Percentiles rank a stretch among this genome's conserved stretches.
These are phyloP conservation scores for Bos javanicus DNA, from an alignment of 2,113 vertebrate genomes.

Conservation along the genomic window DNA sequence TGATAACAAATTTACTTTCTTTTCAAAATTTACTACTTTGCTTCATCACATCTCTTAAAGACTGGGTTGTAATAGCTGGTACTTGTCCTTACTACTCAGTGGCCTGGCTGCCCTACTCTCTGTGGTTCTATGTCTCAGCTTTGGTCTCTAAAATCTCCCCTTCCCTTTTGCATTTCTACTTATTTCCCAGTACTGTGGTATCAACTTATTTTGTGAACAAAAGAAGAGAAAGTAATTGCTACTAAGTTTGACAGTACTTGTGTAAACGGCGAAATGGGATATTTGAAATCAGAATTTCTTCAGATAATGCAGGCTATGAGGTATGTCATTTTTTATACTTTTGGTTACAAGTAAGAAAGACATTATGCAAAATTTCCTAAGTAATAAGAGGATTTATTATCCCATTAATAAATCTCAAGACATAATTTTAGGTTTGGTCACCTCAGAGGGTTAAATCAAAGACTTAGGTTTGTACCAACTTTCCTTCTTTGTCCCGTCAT, in stretches of 20 bases:
- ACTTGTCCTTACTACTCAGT: not conserved
- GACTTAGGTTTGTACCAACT: not conserved
- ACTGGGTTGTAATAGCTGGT: not conserved
- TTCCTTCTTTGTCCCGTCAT: not conserved
- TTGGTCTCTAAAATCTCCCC: not conserved
- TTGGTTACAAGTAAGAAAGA: not conserved
- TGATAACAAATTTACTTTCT: not conserved
- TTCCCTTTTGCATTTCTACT: not conserved
- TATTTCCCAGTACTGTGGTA: not conserved
- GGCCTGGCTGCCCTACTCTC: not conserved
- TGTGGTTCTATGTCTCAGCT: not conserved
- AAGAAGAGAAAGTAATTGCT: not conserved
- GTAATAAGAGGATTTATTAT: not conserved
- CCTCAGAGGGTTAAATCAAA: not conserved
- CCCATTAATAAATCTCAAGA: not conserved
- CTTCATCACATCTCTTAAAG: not conserved
- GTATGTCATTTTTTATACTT: not conserved
- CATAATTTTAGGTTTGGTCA: not conserved
- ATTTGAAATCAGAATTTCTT: not conserved
- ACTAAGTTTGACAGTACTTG: not conserved
- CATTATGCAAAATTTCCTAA: not conserved
- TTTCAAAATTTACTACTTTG: not conserved
- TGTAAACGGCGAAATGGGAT: not conserved
- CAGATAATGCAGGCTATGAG: not conserved
- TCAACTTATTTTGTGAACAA: not conserved